phyloP scores from a whole-genome alignment of 2,797 vertebrate genomes.

The Lutjanus argentimaculatus region DNA sequence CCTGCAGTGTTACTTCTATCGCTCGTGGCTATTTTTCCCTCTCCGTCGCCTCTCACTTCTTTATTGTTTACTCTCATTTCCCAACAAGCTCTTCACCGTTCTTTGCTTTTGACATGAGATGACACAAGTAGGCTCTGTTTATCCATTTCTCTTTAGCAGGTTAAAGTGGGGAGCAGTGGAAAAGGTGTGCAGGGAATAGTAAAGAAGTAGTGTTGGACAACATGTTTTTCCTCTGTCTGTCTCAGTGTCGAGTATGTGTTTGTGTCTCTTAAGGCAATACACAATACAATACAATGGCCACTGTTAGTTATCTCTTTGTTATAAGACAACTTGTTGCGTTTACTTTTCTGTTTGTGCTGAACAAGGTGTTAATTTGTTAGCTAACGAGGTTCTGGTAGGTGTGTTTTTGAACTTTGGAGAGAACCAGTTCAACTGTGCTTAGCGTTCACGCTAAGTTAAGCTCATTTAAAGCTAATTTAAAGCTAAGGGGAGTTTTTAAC shows the following conservation, averaged over 20 bases:
- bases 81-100: conserved; percentile 5
- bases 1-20: conserved; percentile 31
- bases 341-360: background rate
- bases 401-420: background rate
- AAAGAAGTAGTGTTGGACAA: background rate
- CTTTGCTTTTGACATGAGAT: conserved; percentile 20
- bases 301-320: too few species aligned
- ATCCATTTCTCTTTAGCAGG: conserved; percentile 36
- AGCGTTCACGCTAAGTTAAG: background rate
- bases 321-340: too few species aligned
- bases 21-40: conserved; percentile 33
- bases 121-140: conserved; percentile 10
- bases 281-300: background rate
- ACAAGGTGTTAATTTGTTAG: background rate
- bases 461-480: background rate
- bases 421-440: background rate
- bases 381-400: background rate
- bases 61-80: conserved; percentile 27
- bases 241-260: background rate
- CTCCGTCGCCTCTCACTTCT: conserved; percentile 17
- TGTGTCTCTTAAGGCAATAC: background rate
- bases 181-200: background rate
- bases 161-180: conserved; percentile 25
- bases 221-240: background rate
- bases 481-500: too few species aligned